Percentiles rank a stretch among this genome's conserved stretches.
These are phyloP conservation scores for Melanaphis sacchari DNA, from an alignment of 1,140 invertebrate species.

Conservation along the genomic window DNA sequence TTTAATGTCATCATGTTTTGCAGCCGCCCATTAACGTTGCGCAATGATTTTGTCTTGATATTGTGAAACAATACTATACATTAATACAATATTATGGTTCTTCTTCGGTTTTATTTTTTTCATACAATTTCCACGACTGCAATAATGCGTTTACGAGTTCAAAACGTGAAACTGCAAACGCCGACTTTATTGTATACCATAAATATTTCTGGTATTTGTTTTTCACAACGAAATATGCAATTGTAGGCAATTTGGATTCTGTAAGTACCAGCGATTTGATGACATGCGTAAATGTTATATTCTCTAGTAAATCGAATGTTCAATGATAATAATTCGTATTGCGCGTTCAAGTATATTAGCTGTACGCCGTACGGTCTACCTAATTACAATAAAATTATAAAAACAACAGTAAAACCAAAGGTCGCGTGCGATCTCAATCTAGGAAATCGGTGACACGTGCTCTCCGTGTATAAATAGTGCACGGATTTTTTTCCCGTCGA, in stretches of 20 bases:
- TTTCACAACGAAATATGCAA: neutral
- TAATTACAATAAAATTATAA: slow-evolving; percentile 3
- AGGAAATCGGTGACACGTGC: slow-evolving; percentile 12
- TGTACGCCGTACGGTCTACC: no score
- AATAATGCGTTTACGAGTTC: neutral
- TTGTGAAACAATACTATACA: neutral
- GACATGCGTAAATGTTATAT: neutral
- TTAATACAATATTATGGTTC: neutral
- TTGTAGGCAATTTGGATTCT: neutral
- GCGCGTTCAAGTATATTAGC: neutral
- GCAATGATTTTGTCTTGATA: neutral
- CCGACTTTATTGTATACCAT: neutral
- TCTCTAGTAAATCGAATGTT: neutral
- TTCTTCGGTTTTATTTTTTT: neutral
- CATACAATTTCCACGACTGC: neutral
- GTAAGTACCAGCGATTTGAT: neutral
- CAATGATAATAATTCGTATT: slow-evolving; percentile 4
- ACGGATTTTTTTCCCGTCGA: slow-evolving; percentile 8
- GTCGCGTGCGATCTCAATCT: slow-evolving; percentile 14
- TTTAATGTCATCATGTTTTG: neutral
- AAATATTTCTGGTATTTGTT: neutral
- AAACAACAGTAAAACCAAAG: slow-evolving; percentile 4
- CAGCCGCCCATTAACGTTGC: neutral
- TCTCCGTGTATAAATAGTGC: neutral
- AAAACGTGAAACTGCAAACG: neutral